Conservation (phyloP, 2,888 invertebrate species). For the Synanthedon vespiformis region DNA sequence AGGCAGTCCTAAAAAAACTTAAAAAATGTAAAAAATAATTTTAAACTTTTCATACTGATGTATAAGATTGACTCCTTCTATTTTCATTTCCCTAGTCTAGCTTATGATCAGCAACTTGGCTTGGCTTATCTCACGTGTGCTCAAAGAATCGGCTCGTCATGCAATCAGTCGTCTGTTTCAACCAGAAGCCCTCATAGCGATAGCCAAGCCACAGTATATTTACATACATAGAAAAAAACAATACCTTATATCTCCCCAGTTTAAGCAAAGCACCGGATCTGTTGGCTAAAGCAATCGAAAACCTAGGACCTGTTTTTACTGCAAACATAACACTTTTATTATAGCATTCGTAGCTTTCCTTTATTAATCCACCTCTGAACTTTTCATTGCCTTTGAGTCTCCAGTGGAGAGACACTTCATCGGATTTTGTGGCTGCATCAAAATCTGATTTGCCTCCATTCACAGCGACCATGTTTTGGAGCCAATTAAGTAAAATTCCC, state of each 20-base stretch:
- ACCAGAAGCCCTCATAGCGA: too few species aligned
- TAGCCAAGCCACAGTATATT: not conserved
- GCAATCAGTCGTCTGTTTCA: too few species aligned
- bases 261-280: constrained; percentile 76
- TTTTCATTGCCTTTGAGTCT: constrained; percentile 70
- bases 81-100: too few species aligned
- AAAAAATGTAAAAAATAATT: not conserved
- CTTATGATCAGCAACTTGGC: too few species aligned
- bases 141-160: too few species aligned
- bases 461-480: constrained; percentile 35
- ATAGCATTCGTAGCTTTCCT: constrained; percentile 64
- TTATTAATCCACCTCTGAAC: constrained; percentile 55
- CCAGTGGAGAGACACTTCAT: constrained; percentile 44
- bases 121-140: too few species aligned
- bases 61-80: too few species aligned
- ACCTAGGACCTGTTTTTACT: constrained; percentile 62
- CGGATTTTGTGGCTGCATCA: constrained; percentile 42
- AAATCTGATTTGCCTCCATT: constrained; percentile 28
- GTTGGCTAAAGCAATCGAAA: constrained; percentile 75
- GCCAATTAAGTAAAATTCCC: constrained; percentile 42
- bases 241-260: constrained; percentile 70
- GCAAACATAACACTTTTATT: constrained; percentile 75
- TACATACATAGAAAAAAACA: constrained; percentile 1
- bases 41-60: too few species aligned
- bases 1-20: constrained; percentile 74